phyloP scores from a whole-genome alignment of 2,888 invertebrate genomes.

The Parascotia fuliginaria region DNA sequence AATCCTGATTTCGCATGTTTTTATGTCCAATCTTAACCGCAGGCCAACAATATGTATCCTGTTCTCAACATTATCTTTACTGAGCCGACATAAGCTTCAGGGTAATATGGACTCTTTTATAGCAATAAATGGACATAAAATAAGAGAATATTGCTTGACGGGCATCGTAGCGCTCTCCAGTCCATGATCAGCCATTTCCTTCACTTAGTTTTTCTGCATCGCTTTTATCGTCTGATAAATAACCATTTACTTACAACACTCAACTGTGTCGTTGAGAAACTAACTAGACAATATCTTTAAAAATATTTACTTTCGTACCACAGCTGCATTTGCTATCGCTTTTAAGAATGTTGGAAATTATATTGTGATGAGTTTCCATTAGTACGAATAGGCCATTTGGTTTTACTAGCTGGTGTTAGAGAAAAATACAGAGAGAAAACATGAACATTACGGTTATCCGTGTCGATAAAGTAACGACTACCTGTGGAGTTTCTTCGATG shows the following conservation, averaged over 20 bases:
- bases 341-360: slow-evolving; percentile 66
- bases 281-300: slow-evolving; percentile 33
- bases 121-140: neutral
- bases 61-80: neutral
- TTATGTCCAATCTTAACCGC: neutral
- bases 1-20: too few species aligned
- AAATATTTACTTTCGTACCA: slow-evolving; percentile 33
- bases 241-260: slow-evolving; percentile 22
- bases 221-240: slow-evolving; percentile 28
- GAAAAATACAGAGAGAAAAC: slow-evolving; percentile 60
- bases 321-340: slow-evolving; percentile 46
- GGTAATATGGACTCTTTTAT: neutral
- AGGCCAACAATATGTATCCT: neutral
- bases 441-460: slow-evolving; percentile 49
- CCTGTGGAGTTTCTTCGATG: slow-evolving; percentile 49
- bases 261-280: slow-evolving; percentile 16
- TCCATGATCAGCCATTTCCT: slow-evolving; percentile 17
- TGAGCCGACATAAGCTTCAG: neutral
- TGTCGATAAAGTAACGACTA: slow-evolving; percentile 46
- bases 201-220: slow-evolving; percentile 14
- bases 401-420: slow-evolving; percentile 60
- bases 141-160: slow-evolving; percentile 1
- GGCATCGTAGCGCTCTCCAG: neutral
- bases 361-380: slow-evolving; percentile 68
- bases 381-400: slow-evolving; percentile 63